Percentiles rank a stretch among this genome's conserved stretches.
Evolutionary conservation across 2,888 invertebrate species (phyloP).

Genomic region (Eristalis tenax): DNA sequence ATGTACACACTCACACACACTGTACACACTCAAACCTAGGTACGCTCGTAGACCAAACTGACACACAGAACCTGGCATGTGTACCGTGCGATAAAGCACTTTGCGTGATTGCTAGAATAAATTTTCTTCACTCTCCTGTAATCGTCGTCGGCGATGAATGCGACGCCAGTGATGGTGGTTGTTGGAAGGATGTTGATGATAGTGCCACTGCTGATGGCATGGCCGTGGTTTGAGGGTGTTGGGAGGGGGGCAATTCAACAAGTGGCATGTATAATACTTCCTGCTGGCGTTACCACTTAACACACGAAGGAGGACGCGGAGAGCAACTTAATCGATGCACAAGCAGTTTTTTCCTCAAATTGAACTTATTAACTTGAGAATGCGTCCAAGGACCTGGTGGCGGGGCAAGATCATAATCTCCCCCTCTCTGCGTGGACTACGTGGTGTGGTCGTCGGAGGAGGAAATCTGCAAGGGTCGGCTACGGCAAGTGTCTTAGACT

Average conservation of each 20-base stretch:
- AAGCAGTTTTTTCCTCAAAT: constrained; percentile 27
- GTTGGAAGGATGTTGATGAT: constrained; percentile 37
- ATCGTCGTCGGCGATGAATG: constrained; percentile 58
- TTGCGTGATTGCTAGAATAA: constrained; percentile 70
- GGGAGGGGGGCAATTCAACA: constrained; percentile 9
- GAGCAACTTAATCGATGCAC: constrained; percentile 15
- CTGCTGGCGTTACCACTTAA: constrained; percentile 4
- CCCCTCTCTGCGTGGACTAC: background rate
- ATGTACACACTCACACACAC: background rate
- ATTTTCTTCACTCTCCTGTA: constrained; percentile 60
- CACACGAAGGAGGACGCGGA: constrained; percentile 2
- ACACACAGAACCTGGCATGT: constrained; percentile 1
- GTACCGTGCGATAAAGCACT: constrained; percentile 64
- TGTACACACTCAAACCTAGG: background rate
- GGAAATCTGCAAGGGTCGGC: too few relatives aligned
- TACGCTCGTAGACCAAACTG: background rate
- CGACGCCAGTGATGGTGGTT: constrained; percentile 9
- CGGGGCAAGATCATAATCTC: background rate
- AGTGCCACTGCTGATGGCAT: background rate
- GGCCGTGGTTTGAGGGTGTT: background rate
- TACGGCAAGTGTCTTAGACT: background rate
- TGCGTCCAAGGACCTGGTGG: background rate
- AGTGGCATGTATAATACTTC: constrained; percentile 30
- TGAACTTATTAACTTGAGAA: constrained; percentile 48
- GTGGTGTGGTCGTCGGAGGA: too few relatives aligned